These are phyloP conservation scores for Prostheceraeus crozeri DNA, from an alignment of 2,888 invertebrate species.

Conservation along the genomic window DNA sequence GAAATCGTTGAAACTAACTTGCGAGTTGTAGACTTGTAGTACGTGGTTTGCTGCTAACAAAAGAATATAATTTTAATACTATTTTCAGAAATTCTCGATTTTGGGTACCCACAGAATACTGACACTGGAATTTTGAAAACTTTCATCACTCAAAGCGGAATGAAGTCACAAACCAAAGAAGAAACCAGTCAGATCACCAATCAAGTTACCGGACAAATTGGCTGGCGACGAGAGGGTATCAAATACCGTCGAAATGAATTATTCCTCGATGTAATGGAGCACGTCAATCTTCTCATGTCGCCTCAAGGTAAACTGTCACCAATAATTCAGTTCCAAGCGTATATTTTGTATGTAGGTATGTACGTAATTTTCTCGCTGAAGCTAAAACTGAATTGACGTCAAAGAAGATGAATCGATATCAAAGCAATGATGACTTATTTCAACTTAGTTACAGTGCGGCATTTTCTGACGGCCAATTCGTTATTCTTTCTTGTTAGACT, in stretches of 20 bases:
- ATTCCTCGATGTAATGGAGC: conserved; percentile 97
- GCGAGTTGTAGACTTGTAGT: too few relatives aligned
- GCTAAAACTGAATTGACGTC: too few relatives aligned
- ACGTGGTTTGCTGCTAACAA: too few relatives aligned
- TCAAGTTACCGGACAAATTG: conserved; percentile 81
- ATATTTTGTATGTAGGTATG: conserved; percentile 1
- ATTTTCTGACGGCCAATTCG: too few relatives aligned
- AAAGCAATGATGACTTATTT: too few relatives aligned
- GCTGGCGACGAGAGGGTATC: conserved; percentile 97
- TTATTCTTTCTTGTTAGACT: too few relatives aligned
- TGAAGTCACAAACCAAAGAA: conserved; percentile 95
- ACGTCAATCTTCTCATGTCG: conserved; percentile 93
- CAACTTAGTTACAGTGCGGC: too few relatives aligned
- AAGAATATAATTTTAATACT: too few relatives aligned
- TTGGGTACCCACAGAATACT: conserved; percentile 98
- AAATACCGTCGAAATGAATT: conserved; percentile 96
- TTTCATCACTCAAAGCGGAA: conserved; percentile 97
- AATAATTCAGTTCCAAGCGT: conserved; percentile 26
- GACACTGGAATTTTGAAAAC: conserved; percentile 98
- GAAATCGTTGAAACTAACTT: too few relatives aligned
- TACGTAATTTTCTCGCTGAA: too few relatives aligned
- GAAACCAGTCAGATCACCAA: conserved; percentile 94
- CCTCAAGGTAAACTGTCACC: conserved; percentile 70
- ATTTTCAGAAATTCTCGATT: conserved; percentile 84
- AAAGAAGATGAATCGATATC: too few relatives aligned